Evolutionary conservation across 1,140 invertebrate species (phyloP).

Genomic region (Oppia nitens): DNA sequence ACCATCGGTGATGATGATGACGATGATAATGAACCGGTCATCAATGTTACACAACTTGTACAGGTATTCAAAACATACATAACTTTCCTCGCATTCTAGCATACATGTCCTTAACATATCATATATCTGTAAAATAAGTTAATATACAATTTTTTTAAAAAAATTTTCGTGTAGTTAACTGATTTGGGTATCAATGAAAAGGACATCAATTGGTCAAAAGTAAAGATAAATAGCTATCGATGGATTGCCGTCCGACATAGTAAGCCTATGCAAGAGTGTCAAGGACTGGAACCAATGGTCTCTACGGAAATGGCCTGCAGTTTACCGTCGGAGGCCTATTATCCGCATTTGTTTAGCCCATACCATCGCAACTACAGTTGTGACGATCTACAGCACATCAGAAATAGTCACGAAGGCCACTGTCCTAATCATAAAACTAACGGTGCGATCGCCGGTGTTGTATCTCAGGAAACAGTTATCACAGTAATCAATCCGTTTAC

Average conservation of each 20-base stretch:
- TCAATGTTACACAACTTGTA: no score
- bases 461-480: neutral
- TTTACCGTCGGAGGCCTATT: neutral
- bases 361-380: neutral
- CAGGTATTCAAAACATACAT: no score
- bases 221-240: constrained; percentile 9
- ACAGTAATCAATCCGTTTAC: constrained; percentile 13
- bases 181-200: neutral
- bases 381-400: neutral
- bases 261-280: neutral
- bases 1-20: no score
- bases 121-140: no score
- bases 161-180: constrained; percentile 1
- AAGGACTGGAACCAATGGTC: no score
- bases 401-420: neutral
- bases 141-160: no score
- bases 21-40: no score
- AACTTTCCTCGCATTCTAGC: no score
- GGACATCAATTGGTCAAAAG: constrained; percentile 7
- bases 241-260: constrained; percentile 6
- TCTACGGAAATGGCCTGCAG: neutral
- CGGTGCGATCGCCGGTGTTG: neutral
- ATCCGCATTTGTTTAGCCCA: neutral
- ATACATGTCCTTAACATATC: no score
- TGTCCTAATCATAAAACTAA: neutral